A percentile compares a stretch with the other conserved stretches of the same genome.
Evolutionary conservation across 2,888 invertebrate species (phyloP).

Genomic region (Endotricha flammealis): DNA sequence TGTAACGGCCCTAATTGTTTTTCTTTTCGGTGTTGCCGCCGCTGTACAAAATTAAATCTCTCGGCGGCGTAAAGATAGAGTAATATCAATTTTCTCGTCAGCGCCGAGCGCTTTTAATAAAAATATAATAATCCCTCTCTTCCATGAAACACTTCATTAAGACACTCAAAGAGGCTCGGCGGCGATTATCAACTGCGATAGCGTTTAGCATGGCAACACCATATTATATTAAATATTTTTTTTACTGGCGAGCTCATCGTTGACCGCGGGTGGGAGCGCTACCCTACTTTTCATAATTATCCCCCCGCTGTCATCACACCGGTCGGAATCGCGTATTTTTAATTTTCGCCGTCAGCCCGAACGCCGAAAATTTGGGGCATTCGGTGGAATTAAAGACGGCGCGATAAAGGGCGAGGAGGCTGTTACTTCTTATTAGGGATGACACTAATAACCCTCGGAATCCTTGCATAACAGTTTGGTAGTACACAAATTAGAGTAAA

Average conservation of each 20-base stretch:
- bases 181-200: conserved; percentile 64
- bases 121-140: conserved; percentile 57
- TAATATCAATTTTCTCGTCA: conserved; percentile 48
- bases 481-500: conserved; percentile 29
- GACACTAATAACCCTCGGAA: conserved; percentile 39
- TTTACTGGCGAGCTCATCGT: conserved; percentile 43
- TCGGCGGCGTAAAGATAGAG: conserved; percentile 26
- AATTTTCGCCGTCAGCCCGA: conserved; percentile 37
- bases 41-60: conserved; percentile 20
- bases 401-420: conserved; percentile 33
- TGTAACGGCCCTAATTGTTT: conserved; percentile 51
- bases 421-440: conserved; percentile 55
- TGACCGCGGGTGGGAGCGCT: conserved; percentile 37
- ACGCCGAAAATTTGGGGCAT: conserved; percentile 29
- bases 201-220: conserved; percentile 55
- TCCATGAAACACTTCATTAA: conserved; percentile 62
- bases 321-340: conserved; percentile 49
- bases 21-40: conserved; percentile 36
- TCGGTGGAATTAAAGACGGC: conserved; percentile 39
- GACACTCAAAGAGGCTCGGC: conserved; percentile 56
- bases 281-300: conserved; percentile 58
- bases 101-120: conserved; percentile 51
- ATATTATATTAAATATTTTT: conserved; percentile 60
- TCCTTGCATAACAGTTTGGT: conserved; percentile 25
- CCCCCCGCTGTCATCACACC: conserved; percentile 43